phyloP scores from a whole-genome alignment of 2,888 invertebrate species.

The Archaeoteleia sp. region DNA sequence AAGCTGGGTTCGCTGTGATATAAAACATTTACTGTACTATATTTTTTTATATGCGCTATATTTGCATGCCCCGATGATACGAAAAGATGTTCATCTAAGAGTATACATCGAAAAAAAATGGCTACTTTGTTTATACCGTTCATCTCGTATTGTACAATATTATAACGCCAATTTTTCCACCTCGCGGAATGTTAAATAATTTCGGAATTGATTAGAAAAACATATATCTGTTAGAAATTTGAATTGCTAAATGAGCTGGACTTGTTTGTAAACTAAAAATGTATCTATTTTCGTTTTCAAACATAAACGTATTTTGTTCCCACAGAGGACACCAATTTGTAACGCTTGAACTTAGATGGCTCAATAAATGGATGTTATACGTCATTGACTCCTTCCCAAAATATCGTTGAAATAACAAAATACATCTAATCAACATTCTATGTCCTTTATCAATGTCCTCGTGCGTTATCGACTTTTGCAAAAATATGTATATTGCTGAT shows the following conservation, averaged over 20 bases:
- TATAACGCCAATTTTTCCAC: no score
- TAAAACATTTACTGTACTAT: not conserved
- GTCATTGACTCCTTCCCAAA: slow-evolving; percentile 7
- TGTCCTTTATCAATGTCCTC: not conserved
- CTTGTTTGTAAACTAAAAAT: slow-evolving; percentile 13
- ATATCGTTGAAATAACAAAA: slow-evolving; percentile 7
- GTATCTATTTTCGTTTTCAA: slow-evolving; percentile 33
- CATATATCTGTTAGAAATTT: slow-evolving; percentile 18
- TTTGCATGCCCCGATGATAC: not conserved
- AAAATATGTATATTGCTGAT: not conserved
- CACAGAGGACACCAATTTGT: slow-evolving; percentile 33
- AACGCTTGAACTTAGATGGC: slow-evolving; percentile 15
- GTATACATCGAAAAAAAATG: slow-evolving; percentile 13
- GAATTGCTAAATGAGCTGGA: slow-evolving; percentile 8
- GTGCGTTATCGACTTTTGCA: not conserved
- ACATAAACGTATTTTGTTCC: slow-evolving; percentile 26
- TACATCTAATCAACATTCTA: slow-evolving; percentile 1
- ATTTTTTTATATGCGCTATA: slow-evolving; percentile 8
- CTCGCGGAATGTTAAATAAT: not conserved
- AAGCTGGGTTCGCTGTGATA: no score
- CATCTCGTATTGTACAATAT: no score
- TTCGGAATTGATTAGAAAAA: slow-evolving; percentile 4
- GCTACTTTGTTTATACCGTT: slow-evolving; percentile 2
- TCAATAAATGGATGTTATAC: slow-evolving; percentile 25
- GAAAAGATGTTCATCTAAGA: not conserved